Evolutionary conservation across 2,113 vertebrate genomes (phyloP), one percentile per base, ranked within the genome.

Genomic region (Thermophis baileyi): DNA sequence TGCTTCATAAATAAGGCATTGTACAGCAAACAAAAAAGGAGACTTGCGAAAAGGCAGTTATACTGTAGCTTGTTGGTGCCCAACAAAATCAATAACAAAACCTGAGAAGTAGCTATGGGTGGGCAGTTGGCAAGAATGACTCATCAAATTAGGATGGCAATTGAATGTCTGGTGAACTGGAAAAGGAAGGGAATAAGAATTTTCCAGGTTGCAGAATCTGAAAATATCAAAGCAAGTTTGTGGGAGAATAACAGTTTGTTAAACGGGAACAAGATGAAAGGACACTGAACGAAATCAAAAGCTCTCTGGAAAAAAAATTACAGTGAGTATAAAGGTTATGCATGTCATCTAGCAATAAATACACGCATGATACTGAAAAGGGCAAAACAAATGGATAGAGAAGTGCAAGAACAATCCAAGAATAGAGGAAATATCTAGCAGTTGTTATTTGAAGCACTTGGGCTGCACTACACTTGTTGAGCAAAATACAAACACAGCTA

Each of bases 21-120:
- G 81, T 47, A 93, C 6, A 14, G 63, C 92, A 94, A 93, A 91
- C 93, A 92, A 92, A 91, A 27, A 57, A 95, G 63, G 27, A 90
- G 54, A 40, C 27, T 91, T 54, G 85, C 3, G 55, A 81, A 47
- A 51, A 49, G 35, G 5, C 53, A 46, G 46, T 91, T 92, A 89
- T 93, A n/a, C n/a, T n/a, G n/a, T n/a, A 91, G n/a, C 25, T n/a
- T 53, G 27, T 57, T 91, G 49, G 11, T 87, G 94, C 35, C 74
- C n/a, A 93, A 51, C 30, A 86, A 54, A 1, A 1, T 12, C 10
- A 27, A 47, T 92, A 94, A 53, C 22, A 30, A 89, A 51, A 86
- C 91, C 86, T 88, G 74, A 86, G 90, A 74, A 22, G 69, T 90
- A 74, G 74, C 1, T 3, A 91, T 91, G 89, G 87, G 30, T 91